phyloP scores from a whole-genome alignment of 2,888 invertebrate species.

The Salpingus planirostris region DNA sequence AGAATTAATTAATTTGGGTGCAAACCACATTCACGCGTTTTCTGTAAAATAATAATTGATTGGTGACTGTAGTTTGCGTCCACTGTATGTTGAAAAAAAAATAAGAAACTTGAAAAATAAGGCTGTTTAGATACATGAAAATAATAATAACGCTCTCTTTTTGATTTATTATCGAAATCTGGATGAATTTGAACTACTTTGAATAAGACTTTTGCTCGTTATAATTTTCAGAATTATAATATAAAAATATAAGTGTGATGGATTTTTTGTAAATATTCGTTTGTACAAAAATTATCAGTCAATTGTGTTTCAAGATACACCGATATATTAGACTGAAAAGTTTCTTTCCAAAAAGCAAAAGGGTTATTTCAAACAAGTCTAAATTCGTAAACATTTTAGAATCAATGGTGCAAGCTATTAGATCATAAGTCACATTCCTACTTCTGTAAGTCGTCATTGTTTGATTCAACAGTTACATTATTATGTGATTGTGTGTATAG shows the following conservation, averaged over 20 bases:
- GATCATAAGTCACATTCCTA: conserved; percentile 33
- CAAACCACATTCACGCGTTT: no score
- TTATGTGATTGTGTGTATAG: conserved; percentile 9
- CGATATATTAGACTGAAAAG: conserved; percentile 14
- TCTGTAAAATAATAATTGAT: no score
- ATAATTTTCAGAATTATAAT: conserved; percentile 11
- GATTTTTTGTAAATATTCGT: conserved; percentile 24
- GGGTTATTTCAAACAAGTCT: conserved; percentile 22
- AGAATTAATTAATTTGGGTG: conserved; percentile 16
- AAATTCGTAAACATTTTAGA: conserved; percentile 23
- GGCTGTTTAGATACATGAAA: conserved; percentile 34
- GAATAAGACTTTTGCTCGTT: conserved; percentile 22
- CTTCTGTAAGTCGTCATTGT: conserved; percentile 25
- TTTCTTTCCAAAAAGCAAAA: conserved; percentile 15
- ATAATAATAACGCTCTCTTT: conserved; percentile 24
- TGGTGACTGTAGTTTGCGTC: no score
- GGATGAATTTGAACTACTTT: conserved; percentile 16
- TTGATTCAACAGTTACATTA: conserved; percentile 20
- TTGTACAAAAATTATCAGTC: conserved; percentile 30
- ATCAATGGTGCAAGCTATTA: conserved; percentile 38
- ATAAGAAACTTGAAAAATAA: conserved; percentile 28
- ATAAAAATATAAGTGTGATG: conserved; percentile 13
- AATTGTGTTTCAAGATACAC: conserved; percentile 23
- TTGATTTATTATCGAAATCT: conserved; percentile 12
- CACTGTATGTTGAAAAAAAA: no score